Base-by-base conservation (phyloP, 2,797 vertebrate species). In the Streptopelia turtur region DNA sequence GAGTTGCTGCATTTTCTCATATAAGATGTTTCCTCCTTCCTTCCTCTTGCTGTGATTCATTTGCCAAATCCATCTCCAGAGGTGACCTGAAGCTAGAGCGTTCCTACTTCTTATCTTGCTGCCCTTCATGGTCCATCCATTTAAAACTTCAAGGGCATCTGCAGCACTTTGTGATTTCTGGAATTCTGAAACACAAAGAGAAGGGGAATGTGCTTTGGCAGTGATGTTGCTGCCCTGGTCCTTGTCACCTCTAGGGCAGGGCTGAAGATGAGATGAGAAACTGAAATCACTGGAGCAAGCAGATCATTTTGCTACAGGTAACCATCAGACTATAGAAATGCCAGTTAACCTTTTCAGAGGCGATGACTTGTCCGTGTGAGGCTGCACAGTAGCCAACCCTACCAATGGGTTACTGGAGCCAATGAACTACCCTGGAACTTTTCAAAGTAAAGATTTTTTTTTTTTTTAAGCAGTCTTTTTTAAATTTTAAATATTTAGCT, bases 41-140 rank as follows among this genome's bases (percentile, higher is more conserved):
- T 79, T 83, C 45, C 39, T 61, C 18, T 3, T 65, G 60, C 91
- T 89, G 13, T 52, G 56, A 20, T 83, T 93, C 70, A 79, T 79
- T 37, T 82, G 61, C 63, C 75, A 74, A 59, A 97, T 94, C 98
- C 98, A 98, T 17, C 71, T 60, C 60, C 98, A 95, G 43, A 98
- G 95, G 45, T 97, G 96, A 63, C 96, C 92, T 9, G 97, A 79
- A 50, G 98, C 99, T 33, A 99, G 89, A 16, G 98, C 98, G 10
- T 94, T 96, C 47, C 98, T 96, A 31, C 96, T 97, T 90, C 88
- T 88, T 7, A 98, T 95, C 47, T 82, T 77, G 6, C 92, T 90
- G 13, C 94, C 95, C 59, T 70, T 95, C 74, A 86, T 3, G 3
- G n/a, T 90, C 81, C 95, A 83, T 39, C 78, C 77, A 10, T 91